Evolutionary conservation across 2,797 vertebrate species (phyloP).

Genomic region (Gallinago stenura): DNA sequence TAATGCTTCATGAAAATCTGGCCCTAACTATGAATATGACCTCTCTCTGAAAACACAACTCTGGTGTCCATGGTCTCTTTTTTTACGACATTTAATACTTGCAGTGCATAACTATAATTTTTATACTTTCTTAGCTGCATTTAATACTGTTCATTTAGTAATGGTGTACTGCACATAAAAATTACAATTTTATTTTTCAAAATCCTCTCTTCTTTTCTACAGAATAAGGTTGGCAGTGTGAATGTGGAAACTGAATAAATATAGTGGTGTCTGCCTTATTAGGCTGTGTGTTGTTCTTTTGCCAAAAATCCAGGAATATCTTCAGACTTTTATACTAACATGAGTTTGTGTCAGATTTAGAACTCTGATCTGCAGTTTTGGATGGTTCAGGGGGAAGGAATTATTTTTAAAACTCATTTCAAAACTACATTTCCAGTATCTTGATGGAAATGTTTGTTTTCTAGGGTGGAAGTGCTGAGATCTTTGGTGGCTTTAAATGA

Average conservation of each 20-base stretch:
- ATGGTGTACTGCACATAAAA: background rate
- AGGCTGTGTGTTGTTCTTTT: background rate
- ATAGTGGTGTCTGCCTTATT: background rate
- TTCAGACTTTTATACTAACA: background rate
- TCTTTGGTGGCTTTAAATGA: conserved; percentile 75
- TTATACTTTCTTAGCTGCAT: background rate
- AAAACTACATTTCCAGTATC: conserved; percentile 60
- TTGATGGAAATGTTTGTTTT: conserved; percentile 70
- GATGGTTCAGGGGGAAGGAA: conserved; percentile 5
- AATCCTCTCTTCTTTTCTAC: background rate
- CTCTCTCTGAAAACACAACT: background rate
- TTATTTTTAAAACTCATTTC: conserved; percentile 21
- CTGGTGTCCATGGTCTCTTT: background rate
- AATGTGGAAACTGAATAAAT: background rate
- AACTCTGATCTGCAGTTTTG: background rate
- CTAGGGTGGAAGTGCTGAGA: conserved; percentile 74
- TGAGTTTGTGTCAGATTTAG: conserved; percentile 17
- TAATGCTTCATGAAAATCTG: background rate
- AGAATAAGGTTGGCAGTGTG: background rate
- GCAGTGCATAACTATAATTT: background rate
- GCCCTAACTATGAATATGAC: background rate
- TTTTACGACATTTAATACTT: background rate
- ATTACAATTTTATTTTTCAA: background rate
- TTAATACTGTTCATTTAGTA: background rate
- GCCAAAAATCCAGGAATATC: background rate